phyloP scores from a whole-genome alignment of 2,113 vertebrate species.

The Pan troglodytes region NHGRI_mPanTro3-v2.1_pri NC_072401.2:116739501-116740000 shows the following conservation, averaged over 20 bases:
- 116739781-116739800: conserved; percentile 47
- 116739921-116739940: conserved; percentile 42
- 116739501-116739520: not conserved
- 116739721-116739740: not conserved
- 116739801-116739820: conserved; percentile 37
- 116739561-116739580: not conserved
- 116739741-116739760: not conserved
- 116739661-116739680: too few relatives aligned
- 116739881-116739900: not conserved
- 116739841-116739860: not conserved
- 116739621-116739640: not conserved
- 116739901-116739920: conserved; percentile 32
- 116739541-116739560: not conserved
- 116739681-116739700: conserved; percentile 15
- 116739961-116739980: conserved; percentile 56
- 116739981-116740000: conserved; percentile 57
- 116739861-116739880: not conserved
- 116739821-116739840: conserved; percentile 19
- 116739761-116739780: not conserved
- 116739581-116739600: not conserved
- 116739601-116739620: not conserved
- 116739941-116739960: conserved; percentile 56
- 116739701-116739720: not conserved
- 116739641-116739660: not conserved
- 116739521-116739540: not conserved